phyloP scores from a whole-genome alignment of 2,797 vertebrate species.

The Diplodus sargus region DNA sequence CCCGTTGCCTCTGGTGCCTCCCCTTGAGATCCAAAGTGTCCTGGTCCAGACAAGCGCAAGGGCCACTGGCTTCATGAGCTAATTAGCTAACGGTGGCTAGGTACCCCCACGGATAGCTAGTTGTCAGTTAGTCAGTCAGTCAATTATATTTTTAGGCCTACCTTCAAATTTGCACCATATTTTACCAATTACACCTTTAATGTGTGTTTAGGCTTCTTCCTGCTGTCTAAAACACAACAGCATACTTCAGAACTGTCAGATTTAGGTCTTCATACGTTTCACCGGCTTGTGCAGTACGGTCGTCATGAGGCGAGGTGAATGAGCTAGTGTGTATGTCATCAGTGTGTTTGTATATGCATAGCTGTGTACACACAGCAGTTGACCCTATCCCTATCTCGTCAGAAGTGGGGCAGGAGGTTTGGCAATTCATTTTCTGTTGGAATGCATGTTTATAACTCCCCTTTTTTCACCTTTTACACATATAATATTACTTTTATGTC shows the following conservation, averaged over 20 bases:
- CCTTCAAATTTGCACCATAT: too few species aligned
- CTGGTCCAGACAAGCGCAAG: too few species aligned
- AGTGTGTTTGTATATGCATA: conserved; percentile 19
- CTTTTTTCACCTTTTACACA: background rate
- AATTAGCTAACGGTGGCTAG: too few species aligned
- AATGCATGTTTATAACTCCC: conserved; percentile 18
- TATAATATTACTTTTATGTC: conserved; percentile 21
- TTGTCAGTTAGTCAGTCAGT: too few species aligned
- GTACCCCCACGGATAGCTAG: too few species aligned
- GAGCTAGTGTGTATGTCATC: background rate
- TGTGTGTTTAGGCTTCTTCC: background rate
- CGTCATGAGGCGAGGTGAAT: background rate
- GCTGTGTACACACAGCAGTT: conserved; percentile 21
- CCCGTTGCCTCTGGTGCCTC: too few species aligned
- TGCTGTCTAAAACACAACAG: background rate
- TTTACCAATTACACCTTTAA: too few species aligned
- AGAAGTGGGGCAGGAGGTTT: conserved; percentile 29
- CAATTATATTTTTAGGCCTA: too few species aligned
- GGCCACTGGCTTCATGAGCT: too few species aligned
- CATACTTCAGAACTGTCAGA: background rate
- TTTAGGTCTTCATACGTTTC: too few species aligned
- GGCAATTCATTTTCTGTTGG: background rate
- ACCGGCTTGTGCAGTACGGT: background rate
- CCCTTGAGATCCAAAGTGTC: too few species aligned
- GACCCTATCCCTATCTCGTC: conserved; percentile 4